Conservation (phyloP, 2,888 invertebrate species). For the Nezara viridula region DNA sequence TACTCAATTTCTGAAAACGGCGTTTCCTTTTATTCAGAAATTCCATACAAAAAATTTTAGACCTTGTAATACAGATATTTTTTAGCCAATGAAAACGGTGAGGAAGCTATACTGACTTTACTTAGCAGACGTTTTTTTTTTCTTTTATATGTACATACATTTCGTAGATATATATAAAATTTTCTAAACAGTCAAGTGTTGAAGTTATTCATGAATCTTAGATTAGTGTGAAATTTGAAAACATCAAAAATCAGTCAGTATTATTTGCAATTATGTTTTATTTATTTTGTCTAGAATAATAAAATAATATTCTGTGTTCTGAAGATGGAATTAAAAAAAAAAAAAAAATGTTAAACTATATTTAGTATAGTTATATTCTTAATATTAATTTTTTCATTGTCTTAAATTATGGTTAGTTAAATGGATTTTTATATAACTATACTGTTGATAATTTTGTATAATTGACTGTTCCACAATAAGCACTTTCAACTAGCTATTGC, state of each 20-base stretch:
- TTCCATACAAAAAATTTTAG: too few relatives aligned
- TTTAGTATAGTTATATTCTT: not conserved
- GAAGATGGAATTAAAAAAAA: too few relatives aligned
- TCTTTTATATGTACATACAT: not conserved
- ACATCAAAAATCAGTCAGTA: not conserved
- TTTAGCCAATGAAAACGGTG: too few relatives aligned
- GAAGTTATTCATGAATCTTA: not conserved
- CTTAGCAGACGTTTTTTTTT: too few relatives aligned
- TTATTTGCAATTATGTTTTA: not conserved
- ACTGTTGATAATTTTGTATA: not conserved
- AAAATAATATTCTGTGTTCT: not conserved
- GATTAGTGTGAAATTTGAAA: not conserved
- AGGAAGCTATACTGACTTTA: too few relatives aligned
- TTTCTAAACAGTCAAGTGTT: too few relatives aligned
- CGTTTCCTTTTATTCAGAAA: too few relatives aligned
- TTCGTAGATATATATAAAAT: not conserved
- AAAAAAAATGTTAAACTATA: too few relatives aligned
- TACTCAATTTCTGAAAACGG: too few relatives aligned
- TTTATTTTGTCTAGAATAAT: not conserved
- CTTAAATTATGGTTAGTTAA: not conserved
- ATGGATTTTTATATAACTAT: not conserved
- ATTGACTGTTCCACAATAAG: not conserved
- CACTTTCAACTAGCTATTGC: not conserved
- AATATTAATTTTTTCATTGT: not conserved
- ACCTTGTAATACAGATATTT: too few relatives aligned